Base-by-base conservation (phyloP, 1,140 invertebrate genomes). In the Lepidurus couesii region DNA sequence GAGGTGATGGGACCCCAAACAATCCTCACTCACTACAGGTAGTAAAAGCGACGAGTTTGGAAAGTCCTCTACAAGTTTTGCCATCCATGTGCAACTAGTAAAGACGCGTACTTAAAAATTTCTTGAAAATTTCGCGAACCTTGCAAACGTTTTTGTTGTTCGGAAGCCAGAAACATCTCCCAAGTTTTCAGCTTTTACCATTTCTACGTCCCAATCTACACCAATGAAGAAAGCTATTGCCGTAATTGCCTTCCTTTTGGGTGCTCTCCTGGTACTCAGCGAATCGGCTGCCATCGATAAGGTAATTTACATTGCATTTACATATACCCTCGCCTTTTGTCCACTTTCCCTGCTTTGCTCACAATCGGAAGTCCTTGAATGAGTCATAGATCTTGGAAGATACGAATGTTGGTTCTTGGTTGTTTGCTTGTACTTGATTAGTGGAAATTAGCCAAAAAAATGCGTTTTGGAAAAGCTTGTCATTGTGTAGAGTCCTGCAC, bases 201-300 rank as follows among this genome's bases (percentile, higher is more conserved):
- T 1, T 65, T 65, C 53, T 1, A 65, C 53, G 53, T 16, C 16
- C 16, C 7, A 65, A 65, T 16, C 13, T 65, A 7, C 21, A 10
- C 21, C 53, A 65, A 65, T 65, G 53, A 65, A 13, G 53, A 65
- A 65, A 65, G 53, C 53, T 9, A 65, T 65, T 21, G n/a, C n/a
- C 53, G 53, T 65, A 65, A 65, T 65, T 65, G 53, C 53, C 53
- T 65, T 65, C 16, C 16, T 65, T n/a, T 65, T 65, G 53, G 53
- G 53, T 65, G 53, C 21, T 16, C 53, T 65, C 21, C 21, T 65
- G 53, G 53, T 65, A 21, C 21, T 65, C 53, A 65, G 53, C 53
- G 53, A 65, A 65, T 65, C 53, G 16, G 53, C 53, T 65, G 53
- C 53, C 16, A 65, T 65, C 21, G 13, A 65, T 16, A 65, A 65